A percentile compares a stretch with the other conserved stretches of the same genome.
Conservation (phyloP, 2,113 vertebrate genomes). For the Gopherus flavomarginatus region DNA sequence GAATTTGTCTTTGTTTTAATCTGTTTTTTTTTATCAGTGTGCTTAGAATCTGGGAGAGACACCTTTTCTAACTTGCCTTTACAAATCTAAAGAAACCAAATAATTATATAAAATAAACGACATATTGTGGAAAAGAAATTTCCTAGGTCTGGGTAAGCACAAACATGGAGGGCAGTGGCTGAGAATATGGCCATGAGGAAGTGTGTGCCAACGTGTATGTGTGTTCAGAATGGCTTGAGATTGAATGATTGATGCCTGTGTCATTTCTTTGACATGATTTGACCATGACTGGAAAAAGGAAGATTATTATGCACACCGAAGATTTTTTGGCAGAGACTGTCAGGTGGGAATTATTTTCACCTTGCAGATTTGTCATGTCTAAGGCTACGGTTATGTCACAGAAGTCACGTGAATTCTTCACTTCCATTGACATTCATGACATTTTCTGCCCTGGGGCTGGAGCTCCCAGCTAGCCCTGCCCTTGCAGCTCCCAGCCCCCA, state of each 20-base stretch:
- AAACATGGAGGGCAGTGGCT: fast-evolving
- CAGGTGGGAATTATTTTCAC: background rate
- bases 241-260: background rate
- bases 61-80: background rate
- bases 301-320: background rate
- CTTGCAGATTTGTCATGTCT: background rate
- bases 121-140: background rate
- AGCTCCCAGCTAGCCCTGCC: too few relatives aligned
- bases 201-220: background rate
- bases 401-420: too few relatives aligned
- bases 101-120: background rate
- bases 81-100: background rate
- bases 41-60: background rate
- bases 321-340: background rate
- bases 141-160: background rate
- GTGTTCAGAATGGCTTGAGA: background rate
- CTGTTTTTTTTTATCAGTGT: background rate
- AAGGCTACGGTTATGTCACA: too few relatives aligned
- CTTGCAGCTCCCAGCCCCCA: too few relatives aligned
- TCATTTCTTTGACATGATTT: conserved; percentile 8
- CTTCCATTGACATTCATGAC: too few relatives aligned
- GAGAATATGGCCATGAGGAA: background rate
- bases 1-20: background rate
- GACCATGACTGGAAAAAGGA: background rate
- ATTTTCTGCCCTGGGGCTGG: too few relatives aligned